A percentile compares a stretch with the other conserved stretches of the same genome.
Evolutionary conservation across 2,113 vertebrate genomes (phyloP).

Genomic region (Psilopsiagon aurifrons): DNA sequence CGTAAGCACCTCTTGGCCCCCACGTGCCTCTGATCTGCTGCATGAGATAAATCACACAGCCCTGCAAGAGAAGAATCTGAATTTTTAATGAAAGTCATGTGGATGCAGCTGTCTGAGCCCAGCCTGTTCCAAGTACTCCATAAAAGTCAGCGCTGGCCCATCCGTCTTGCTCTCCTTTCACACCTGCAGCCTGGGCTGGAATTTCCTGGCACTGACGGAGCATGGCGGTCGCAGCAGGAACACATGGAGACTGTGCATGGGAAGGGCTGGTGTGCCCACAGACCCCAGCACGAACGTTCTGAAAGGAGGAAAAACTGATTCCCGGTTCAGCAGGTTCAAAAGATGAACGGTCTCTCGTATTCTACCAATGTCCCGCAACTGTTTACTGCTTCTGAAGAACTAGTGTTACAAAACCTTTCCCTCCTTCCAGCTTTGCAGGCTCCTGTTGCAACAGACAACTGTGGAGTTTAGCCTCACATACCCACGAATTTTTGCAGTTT

Average conservation of each 20-base stretch:
- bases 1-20: background rate
- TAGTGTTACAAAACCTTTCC: background rate
- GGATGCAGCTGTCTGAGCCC: conserved; percentile 64
- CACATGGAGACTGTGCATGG: background rate
- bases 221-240: background rate
- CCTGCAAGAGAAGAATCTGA: conserved; percentile 82
- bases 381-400: background rate
- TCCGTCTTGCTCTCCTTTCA: conserved; percentile 62
- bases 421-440: background rate
- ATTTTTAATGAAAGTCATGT: conserved; percentile 90
- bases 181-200: conserved; percentile 65
- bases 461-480: accelerated
- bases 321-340: conserved; percentile 3
- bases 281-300: background rate
- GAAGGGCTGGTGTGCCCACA: background rate
- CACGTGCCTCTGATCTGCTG: conserved; percentile 71
- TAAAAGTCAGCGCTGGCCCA: conserved; percentile 63
- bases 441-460: background rate
- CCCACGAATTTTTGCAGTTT: background rate
- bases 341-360: background rate
- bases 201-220: conserved; percentile 15
- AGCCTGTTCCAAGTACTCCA: conserved; percentile 59
- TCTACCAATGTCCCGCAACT: background rate
- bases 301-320: background rate
- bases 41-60: conserved; percentile 84